phyloP scores from a whole-genome alignment of 2,113 vertebrate species.

The Arothron firmamentum region DNA sequence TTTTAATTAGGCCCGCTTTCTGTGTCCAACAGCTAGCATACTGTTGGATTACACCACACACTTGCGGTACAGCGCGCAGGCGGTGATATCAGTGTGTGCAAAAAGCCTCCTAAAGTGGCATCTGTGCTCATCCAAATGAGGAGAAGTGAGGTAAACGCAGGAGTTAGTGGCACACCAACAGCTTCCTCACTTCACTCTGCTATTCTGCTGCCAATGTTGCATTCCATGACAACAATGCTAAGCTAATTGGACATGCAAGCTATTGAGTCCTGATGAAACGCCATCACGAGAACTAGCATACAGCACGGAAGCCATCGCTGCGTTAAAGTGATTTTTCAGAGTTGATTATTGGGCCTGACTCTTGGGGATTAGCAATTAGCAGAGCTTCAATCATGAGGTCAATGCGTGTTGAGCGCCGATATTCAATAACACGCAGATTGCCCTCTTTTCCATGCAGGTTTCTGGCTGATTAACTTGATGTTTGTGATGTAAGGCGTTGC shows the following conservation, averaged over 20 bases:
- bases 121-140: slow-evolving; percentile 26
- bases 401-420: background rate
- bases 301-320: slow-evolving; percentile 14
- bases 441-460: slow-evolving; percentile 19
- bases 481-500: slow-evolving; percentile 9
- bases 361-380: slow-evolving; percentile 50
- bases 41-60: slow-evolving; percentile 47
- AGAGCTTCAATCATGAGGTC: slow-evolving; percentile 53
- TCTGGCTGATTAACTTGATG: slow-evolving; percentile 32
- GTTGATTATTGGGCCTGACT: slow-evolving; percentile 27
- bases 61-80: slow-evolving; percentile 36
- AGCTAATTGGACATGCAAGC: slow-evolving; percentile 39
- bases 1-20: slow-evolving; percentile 68
- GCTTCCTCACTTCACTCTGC: slow-evolving; percentile 31
- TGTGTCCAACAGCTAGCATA: slow-evolving; percentile 51
- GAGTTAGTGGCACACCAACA: slow-evolving; percentile 26
- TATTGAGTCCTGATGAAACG: slow-evolving; percentile 68
- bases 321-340: slow-evolving; percentile 25
- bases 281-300: slow-evolving; percentile 35
- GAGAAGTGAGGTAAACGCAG: slow-evolving; percentile 69
- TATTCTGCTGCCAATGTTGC: slow-evolving; percentile 57
- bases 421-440: slow-evolving; percentile 18
- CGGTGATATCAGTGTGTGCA: slow-evolving; percentile 40
- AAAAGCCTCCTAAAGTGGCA: background rate
- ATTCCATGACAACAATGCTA: slow-evolving; percentile 61